A percentile compares a stretch with the other conserved stretches of the same genome.
phyloP scores from a whole-genome alignment of 2,888 invertebrate genomes.

The Blomia tropicalis region DNA sequence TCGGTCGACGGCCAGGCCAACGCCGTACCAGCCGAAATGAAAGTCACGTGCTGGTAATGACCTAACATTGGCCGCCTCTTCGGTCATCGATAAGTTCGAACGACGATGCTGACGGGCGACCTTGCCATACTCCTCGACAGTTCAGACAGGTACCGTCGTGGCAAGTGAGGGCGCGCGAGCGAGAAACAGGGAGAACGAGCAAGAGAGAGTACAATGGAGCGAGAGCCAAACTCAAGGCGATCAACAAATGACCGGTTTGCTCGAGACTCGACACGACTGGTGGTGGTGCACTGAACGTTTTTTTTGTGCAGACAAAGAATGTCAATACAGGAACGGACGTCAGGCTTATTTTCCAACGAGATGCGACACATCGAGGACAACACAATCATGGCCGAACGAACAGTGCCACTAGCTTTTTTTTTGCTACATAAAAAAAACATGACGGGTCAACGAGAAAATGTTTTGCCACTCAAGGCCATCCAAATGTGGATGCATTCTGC shows the following conservation, averaged over 20 bases:
- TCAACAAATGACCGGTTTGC: slow-evolving; percentile 13
- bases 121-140: too few species aligned
- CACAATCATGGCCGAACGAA: too few species aligned
- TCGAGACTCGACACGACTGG: not conserved
- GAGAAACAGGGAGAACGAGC: not conserved
- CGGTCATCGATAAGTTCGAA: too few species aligned
- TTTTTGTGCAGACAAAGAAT: slow-evolving; percentile 10
- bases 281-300: not conserved
- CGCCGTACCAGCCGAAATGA: too few species aligned
- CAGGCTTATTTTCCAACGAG: not conserved
- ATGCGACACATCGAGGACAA: slow-evolving; percentile 8
- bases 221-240: slow-evolving; percentile 3
- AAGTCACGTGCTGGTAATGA: slow-evolving; percentile 3
- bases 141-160: not conserved
- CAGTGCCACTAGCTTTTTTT: too few species aligned
- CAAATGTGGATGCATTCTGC: not conserved
- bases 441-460: slow-evolving; percentile 1
- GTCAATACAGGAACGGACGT: slow-evolving; percentile 13
- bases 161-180: too few species aligned
- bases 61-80: too few species aligned
- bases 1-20: not conserved
- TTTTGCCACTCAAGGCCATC: slow-evolving; percentile 5
- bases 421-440: too few species aligned
- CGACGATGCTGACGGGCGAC: too few species aligned
- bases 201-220: not conserved